A percentile compares a stretch with the other conserved stretches of the same genome.
Conservation (phyloP, 1,140 invertebrate species). For the Drosophila truncata region DNA sequence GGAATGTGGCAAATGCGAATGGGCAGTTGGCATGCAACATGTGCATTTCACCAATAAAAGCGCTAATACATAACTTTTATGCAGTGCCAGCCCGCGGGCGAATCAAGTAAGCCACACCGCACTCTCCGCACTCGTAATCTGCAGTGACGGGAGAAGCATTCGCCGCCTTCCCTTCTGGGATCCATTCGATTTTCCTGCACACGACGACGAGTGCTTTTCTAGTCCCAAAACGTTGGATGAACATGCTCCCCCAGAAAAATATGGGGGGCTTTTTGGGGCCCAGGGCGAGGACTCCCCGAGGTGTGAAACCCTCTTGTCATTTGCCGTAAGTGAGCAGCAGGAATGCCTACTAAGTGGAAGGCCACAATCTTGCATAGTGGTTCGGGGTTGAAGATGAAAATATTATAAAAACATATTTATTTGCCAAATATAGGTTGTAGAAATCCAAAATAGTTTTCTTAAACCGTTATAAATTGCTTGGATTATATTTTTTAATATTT, state of each 20-base stretch:
- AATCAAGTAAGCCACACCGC: slow-evolving; percentile 10
- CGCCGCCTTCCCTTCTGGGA: slow-evolving; percentile 20
- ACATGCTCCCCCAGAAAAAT: slow-evolving; percentile 6
- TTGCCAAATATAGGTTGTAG: background rate
- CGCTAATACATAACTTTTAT: slow-evolving; percentile 70
- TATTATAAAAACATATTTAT: too few relatives aligned
- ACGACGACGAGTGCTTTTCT: slow-evolving; percentile 23
- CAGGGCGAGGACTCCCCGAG: slow-evolving; percentile 75
- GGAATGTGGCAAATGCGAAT: slow-evolving; percentile 40
- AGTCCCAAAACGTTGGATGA: slow-evolving; percentile 18
- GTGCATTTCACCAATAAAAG: slow-evolving; percentile 75
- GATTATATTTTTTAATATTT: background rate
- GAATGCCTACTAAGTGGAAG: slow-evolving; percentile 53
- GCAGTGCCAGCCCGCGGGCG: slow-evolving; percentile 42
- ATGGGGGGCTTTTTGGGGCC: slow-evolving; percentile 17
- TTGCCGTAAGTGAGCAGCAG: slow-evolving; percentile 76
- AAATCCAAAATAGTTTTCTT: too few relatives aligned
- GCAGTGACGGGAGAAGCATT: slow-evolving; percentile 5
- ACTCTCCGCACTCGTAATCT: slow-evolving; percentile 44
- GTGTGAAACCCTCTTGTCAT: slow-evolving; percentile 79
- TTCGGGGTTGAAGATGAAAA: background rate
- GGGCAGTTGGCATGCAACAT: slow-evolving; percentile 69
- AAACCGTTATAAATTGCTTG: background rate
- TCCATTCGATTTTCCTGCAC: slow-evolving; percentile 46
- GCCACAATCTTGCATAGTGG: slow-evolving; percentile 25